Evolutionary conservation across 2,113 vertebrate species (phyloP).

Genomic region (Entomyzon cyanotis): DNA sequence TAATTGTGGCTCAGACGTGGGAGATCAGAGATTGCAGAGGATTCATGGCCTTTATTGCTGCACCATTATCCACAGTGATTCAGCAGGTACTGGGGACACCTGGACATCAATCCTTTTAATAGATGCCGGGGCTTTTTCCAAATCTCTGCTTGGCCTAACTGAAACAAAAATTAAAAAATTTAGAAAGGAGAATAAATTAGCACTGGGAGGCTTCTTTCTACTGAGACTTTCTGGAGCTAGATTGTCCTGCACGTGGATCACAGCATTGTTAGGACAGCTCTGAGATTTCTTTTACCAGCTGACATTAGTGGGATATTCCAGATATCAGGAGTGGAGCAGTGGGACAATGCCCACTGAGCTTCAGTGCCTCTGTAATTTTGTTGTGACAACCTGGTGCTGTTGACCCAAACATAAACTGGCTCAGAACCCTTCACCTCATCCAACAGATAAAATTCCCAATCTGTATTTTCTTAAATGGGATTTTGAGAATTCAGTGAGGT

Average conservation of each 20-base stretch:
- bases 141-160: neutral
- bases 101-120: neutral
- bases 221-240: neutral
- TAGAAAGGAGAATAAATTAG: neutral
- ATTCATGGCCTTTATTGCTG: conserved; percentile 3
- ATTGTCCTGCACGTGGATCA: neutral
- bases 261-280: neutral
- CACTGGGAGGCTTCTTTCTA: neutral
- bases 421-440: neutral
- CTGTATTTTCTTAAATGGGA: neutral
- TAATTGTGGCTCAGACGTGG: neutral
- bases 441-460: neutral
- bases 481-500: neutral
- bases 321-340: neutral
- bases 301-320: neutral
- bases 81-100: neutral
- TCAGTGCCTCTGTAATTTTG: neutral
- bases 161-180: neutral
- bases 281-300: neutral
- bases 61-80: neutral
- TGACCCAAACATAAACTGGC: neutral
- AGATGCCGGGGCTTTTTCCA: neutral
- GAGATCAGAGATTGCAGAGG: conserved; percentile 24
- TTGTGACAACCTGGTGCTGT: neutral
- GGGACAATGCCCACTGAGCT: neutral